Conservation (phyloP, 2,797 vertebrate species). For the Syngnathus acus region DNA sequence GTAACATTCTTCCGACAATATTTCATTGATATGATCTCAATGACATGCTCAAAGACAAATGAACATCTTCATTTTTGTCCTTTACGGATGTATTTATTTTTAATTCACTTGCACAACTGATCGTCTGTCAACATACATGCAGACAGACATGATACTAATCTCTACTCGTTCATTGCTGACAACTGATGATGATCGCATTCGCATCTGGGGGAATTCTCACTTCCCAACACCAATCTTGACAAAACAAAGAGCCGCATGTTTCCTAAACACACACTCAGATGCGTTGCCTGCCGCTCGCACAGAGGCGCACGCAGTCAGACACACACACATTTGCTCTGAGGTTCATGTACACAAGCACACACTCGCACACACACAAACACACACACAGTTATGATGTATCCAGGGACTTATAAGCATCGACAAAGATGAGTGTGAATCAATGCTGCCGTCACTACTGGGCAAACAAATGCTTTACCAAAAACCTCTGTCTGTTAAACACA, state of each 20-base stretch:
- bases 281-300: not conserved
- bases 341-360: slow-evolving; percentile 22
- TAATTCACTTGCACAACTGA: not conserved
- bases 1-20: not conserved
- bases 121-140: not conserved
- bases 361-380: slow-evolving; percentile 18
- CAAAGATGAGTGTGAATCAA: slow-evolving; percentile 73
- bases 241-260: not conserved
- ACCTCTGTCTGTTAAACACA: slow-evolving; percentile 23
- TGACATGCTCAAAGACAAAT: too few species aligned
- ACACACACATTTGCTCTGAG: slow-evolving; percentile 14
- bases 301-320: slow-evolving; percentile 15
- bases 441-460: slow-evolving; percentile 62
- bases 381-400: slow-evolving; percentile 63
- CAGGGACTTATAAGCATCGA: slow-evolving; percentile 67
- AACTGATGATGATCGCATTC: not conserved
- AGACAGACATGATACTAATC: not conserved
- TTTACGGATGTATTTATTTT: not conserved
- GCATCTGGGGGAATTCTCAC: not conserved
- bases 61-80: too few species aligned
- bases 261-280: not conserved
- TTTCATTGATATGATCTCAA: too few species aligned
- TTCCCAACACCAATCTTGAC: not conserved
- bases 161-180: not conserved
- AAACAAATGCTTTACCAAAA: slow-evolving; percentile 67